Evolutionary conservation across 2,113 vertebrate genomes (phyloP).

Genomic region (Solenodon paradoxus): DNA sequence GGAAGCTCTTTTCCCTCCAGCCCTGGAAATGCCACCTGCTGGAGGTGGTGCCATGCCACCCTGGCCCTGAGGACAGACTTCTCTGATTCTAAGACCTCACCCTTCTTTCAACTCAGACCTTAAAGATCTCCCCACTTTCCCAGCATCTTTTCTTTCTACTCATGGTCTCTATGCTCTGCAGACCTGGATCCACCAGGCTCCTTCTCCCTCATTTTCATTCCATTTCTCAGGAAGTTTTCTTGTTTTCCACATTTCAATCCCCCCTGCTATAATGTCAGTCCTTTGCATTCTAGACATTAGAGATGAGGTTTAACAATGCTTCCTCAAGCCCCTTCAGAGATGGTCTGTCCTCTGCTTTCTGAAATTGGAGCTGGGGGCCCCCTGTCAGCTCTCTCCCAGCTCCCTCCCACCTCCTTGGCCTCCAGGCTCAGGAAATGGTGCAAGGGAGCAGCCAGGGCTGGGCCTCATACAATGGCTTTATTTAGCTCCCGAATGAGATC

Average conservation of each 20-base stretch:
- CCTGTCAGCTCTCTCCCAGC: not conserved
- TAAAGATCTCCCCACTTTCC: not conserved
- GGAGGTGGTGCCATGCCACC: not conserved
- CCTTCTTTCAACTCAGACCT: not conserved
- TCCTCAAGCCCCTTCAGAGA: too few relatives aligned
- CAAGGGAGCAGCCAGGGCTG: conserved; percentile 7
- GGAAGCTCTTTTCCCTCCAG: not conserved
- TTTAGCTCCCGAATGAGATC: conserved; percentile 52
- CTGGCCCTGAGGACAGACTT: not conserved
- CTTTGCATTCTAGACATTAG: not conserved
- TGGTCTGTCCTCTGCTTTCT: not conserved
- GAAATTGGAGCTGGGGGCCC: not conserved
- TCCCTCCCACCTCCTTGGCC: not conserved
- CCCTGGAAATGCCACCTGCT: too few relatives aligned
- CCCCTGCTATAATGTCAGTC: too few relatives aligned
- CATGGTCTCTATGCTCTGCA: not conserved
- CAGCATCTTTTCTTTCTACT: not conserved
- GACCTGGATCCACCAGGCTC: not conserved
- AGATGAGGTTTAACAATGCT: not conserved
- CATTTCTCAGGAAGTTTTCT: not conserved
- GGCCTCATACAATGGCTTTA: conserved; percentile 43
- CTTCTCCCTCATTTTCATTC: not conserved
- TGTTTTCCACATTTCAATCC: not conserved
- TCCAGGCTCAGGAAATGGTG: conserved; percentile 41
- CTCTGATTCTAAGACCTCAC: not conserved